phyloP scores from a whole-genome alignment of 1,140 invertebrate genomes.

The Aphelinus atriplicis region DNA sequence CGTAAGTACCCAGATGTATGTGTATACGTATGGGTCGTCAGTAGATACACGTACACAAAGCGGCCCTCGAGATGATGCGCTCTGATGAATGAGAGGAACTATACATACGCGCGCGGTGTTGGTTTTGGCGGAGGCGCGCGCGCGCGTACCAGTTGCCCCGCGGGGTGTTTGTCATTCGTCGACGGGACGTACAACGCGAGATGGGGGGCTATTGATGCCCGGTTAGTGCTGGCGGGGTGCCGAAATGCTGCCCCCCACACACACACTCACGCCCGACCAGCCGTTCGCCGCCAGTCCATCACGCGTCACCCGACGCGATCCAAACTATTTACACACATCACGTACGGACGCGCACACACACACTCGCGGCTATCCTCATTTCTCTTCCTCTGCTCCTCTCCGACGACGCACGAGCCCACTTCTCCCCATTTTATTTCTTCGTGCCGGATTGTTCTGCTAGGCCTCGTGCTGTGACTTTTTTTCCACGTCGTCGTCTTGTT shows the following conservation, averaged over 20 bases:
- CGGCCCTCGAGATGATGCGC: too few relatives aligned
- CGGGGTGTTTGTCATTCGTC: constrained; percentile 63
- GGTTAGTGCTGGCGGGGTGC: constrained; percentile 62
- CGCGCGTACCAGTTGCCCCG: constrained; percentile 21
- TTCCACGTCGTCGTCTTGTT: too few relatives aligned
- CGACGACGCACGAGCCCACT: too few relatives aligned
- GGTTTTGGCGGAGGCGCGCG: constrained; percentile 52
- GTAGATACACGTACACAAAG: too few relatives aligned
- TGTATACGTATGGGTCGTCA: too few relatives aligned
- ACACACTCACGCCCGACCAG: too few relatives aligned
- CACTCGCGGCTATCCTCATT: constrained; percentile 50
- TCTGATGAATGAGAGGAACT: too few relatives aligned
- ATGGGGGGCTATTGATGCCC: constrained; percentile 62
- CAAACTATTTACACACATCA: constrained; percentile 62
- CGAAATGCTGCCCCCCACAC: constrained; percentile 27
- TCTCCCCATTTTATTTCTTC: too few relatives aligned
- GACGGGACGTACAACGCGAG: constrained; percentile 62
- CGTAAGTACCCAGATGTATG: too few relatives aligned
- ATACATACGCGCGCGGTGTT: constrained; percentile 45
- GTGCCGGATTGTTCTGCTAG: too few relatives aligned
- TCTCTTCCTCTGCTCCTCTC: constrained; percentile 29
- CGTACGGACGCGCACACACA: too few relatives aligned
- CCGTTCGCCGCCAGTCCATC: constrained; percentile 60
- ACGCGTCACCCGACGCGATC: constrained; percentile 52
- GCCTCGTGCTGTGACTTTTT: too few relatives aligned